Base-by-base conservation (phyloP, 2,113 vertebrate species). In the Poeciliopsis occidentalis region DNA sequence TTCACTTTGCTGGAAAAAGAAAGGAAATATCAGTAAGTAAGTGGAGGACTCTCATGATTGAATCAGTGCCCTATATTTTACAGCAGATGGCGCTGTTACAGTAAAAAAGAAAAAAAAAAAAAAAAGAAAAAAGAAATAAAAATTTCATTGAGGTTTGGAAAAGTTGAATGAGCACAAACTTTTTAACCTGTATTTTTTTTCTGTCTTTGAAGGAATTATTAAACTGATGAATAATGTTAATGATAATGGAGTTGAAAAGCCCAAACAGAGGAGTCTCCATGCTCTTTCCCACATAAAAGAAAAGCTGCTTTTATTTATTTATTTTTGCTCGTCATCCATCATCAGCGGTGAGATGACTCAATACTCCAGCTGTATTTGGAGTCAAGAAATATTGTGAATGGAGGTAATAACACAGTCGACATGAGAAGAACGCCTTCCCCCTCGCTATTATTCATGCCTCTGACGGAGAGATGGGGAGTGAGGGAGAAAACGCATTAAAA, bases 1-100 rank as follows among this genome's bases (percentile, higher is more conserved):
- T 37, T 92, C 95, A 93, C 93, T 94, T 94, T 96, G 94, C 96
- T 98, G 92, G 27, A 93, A 94, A 1, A 13, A 63, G 19, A 81
- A 51, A 87, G 7, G 22, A 37, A 62, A 34, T 51, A 57, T 83
- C n/a, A 85, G 62, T 17, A 26, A 34, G 44, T 64, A 29, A 34
- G 44, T 64, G n/a, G 67, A 44, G 51, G 8, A 12, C n/a, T 31
- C 17, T 22, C 13, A n/a, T 12, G 10, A 32, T 31, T 15, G 5
- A 39, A 44, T 12, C 26, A 60, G 24, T 27, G 29, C 62, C 67
- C 26, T 12, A 34, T 54, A 64, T 31, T 34, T 34, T 70, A 84
- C 92, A 91, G 84, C 79, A 92, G 90, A 71, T 87, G 91, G 87
- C 51, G 84, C 76, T 44, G 32, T 17, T 57, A 67, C 30, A 67